Conservation (phyloP, 2,888 invertebrate genomes). For the Diplazon laetatorius region DNA sequence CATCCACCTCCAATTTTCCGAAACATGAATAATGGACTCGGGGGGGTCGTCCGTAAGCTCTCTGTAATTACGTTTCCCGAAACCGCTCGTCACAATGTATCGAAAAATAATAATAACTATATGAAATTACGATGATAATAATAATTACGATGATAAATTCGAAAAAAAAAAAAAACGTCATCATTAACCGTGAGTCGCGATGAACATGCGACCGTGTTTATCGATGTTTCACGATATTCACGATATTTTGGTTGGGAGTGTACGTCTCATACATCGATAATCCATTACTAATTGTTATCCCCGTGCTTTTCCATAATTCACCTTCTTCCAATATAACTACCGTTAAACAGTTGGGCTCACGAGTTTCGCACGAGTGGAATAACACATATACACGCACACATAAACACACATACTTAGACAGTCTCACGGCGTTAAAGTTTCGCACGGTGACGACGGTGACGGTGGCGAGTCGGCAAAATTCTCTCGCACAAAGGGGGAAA, state of each 20-base stretch:
- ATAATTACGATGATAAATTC: too few species aligned
- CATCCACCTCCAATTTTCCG: too few species aligned
- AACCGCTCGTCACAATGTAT: not conserved
- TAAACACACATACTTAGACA: too few species aligned
- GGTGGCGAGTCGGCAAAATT: constrained; percentile 48
- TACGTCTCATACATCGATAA: not conserved
- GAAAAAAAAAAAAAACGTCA: not conserved
- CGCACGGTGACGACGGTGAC: constrained; percentile 31
- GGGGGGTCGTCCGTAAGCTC: too few species aligned
- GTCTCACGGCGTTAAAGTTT: constrained; percentile 44
- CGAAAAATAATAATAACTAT: not conserved
- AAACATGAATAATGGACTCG: too few species aligned
- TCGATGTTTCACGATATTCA: constrained; percentile 18
- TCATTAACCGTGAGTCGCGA: not conserved
- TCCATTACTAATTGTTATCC: constrained; percentile 6
- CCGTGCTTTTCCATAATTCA: constrained; percentile 19
- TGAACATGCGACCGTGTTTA: constrained; percentile 17
- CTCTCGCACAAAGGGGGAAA: constrained; percentile 59
- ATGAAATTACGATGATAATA: not conserved
- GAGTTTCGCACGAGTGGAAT: constrained; percentile 43
- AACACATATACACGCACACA: constrained; percentile 18
- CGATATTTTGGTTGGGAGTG: not conserved
- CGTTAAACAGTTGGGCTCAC: constrained; percentile 15
- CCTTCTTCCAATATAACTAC: constrained; percentile 8
- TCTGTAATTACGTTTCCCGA: not conserved